phyloP scores from a whole-genome alignment of 2,113 vertebrate genomes.

The Crotalus tigris region DNA sequence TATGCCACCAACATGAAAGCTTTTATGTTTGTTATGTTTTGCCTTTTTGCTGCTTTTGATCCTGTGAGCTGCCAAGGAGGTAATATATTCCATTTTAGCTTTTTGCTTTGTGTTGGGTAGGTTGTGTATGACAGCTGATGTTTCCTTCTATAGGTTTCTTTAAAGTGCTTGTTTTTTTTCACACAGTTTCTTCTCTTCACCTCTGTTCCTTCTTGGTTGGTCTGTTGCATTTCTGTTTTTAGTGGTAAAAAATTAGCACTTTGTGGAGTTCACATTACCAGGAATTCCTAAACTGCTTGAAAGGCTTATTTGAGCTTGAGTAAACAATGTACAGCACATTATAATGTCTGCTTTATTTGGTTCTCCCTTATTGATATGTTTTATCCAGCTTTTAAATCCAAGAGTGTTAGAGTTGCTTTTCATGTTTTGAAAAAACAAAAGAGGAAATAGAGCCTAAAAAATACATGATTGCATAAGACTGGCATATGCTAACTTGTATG shows the following conservation, averaged over 20 bases:
- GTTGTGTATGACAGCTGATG: background rate
- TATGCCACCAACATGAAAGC: slow-evolving; percentile 52
- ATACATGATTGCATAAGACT: background rate
- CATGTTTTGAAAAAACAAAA: background rate
- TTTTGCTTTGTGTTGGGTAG: background rate
- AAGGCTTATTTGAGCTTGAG: background rate
- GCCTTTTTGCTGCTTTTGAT: slow-evolving; percentile 40
- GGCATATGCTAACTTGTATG: background rate
- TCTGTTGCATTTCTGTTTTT: background rate
- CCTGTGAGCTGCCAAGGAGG: slow-evolving; percentile 67
- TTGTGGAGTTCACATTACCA: background rate
- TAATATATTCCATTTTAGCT: slow-evolving; percentile 30
- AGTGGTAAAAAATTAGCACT: background rate
- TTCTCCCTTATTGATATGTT: background rate
- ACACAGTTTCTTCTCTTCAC: background rate
- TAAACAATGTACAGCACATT: background rate
- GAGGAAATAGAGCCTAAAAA: background rate
- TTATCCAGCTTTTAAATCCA: background rate
- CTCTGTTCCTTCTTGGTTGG: background rate
- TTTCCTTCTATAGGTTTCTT: background rate
- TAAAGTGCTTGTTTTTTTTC: background rate
- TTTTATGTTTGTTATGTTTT: slow-evolving; percentile 17
- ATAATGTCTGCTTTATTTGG: background rate
- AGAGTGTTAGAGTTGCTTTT: background rate
- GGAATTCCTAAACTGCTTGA: background rate